Conservation (phyloP, 2,113 vertebrate genomes). For the Fregetta grallaria region DNA sequence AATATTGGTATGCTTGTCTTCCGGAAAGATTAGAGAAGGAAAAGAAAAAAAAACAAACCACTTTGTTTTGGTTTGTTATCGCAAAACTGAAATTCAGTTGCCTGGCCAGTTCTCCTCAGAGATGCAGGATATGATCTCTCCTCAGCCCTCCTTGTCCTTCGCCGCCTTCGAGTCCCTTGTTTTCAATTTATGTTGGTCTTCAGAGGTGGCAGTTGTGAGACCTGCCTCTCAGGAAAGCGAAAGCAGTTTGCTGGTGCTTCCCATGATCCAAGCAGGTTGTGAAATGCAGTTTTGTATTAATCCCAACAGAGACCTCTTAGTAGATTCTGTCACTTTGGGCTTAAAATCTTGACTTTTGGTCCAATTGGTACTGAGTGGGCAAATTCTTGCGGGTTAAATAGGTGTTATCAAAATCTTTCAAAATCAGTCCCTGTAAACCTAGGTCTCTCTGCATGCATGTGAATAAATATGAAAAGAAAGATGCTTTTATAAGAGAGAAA, state of each 20-base stretch:
- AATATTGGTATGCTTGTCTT: neutral
- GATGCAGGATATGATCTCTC: neutral
- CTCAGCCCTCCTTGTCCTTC: neutral
- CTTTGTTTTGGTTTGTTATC: neutral
- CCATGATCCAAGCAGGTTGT: neutral
- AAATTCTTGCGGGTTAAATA: neutral
- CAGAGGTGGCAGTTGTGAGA: neutral
- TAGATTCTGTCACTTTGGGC: neutral
- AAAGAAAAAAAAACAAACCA: neutral
- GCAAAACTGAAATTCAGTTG: neutral
- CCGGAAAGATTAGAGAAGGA: neutral
- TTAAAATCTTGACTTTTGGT: neutral
- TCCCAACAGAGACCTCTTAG: neutral
- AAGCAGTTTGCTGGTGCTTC: neutral
- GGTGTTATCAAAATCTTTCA: neutral
- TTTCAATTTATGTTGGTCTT: neutral
- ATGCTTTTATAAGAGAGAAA: neutral
- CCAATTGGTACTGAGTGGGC: neutral
- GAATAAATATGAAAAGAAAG: neutral
- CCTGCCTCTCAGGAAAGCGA: neutral
- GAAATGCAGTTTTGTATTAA: neutral
- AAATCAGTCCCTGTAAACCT: neutral
- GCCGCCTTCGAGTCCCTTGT: fast-evolving
- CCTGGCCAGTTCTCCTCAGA: neutral
- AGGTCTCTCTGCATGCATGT: neutral